Conservation (phyloP, 2,113 vertebrate species). For the Thymallus thymallus region DNA sequence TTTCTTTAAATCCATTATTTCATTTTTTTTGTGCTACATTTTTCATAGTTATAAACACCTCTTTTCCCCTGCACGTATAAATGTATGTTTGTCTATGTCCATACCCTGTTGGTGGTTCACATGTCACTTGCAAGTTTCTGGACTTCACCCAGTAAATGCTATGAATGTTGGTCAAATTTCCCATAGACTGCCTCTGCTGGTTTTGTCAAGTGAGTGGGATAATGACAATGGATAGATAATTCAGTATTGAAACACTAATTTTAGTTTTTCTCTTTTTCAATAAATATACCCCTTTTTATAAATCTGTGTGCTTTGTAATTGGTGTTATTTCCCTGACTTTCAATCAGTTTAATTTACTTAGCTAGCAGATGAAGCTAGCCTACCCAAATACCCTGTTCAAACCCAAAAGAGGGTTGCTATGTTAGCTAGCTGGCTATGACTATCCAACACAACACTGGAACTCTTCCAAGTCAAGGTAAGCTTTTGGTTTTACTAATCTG, state of each 20-base stretch:
- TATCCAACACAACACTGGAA: too few species aligned
- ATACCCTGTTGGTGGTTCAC: too few species aligned
- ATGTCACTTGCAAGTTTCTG: neutral
- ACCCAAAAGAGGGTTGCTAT: too few species aligned
- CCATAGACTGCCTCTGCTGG: too few species aligned
- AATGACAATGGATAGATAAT: neutral
- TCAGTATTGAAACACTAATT: conserved; percentile 54
- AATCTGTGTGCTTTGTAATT: neutral
- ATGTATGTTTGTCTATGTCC: neutral
- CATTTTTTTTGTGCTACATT: too few species aligned
- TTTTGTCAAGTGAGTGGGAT: neutral
- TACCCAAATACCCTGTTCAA: too few species aligned
- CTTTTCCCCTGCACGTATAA: neutral
- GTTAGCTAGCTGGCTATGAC: too few species aligned
- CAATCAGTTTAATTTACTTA: too few species aligned
- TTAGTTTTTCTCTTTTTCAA: conserved; percentile 42
- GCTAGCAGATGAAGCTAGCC: too few species aligned
- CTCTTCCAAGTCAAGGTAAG: too few species aligned
- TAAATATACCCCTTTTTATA: conserved; percentile 55
- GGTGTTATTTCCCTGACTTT: neutral
- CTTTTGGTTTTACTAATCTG: too few species aligned
- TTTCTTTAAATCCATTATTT: too few species aligned
- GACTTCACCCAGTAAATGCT: neutral
- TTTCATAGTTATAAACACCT: neutral
- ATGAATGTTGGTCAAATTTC: neutral